Base-by-base conservation (phyloP, 2,888 invertebrate genomes). In the Prosapia bicincta region DNA sequence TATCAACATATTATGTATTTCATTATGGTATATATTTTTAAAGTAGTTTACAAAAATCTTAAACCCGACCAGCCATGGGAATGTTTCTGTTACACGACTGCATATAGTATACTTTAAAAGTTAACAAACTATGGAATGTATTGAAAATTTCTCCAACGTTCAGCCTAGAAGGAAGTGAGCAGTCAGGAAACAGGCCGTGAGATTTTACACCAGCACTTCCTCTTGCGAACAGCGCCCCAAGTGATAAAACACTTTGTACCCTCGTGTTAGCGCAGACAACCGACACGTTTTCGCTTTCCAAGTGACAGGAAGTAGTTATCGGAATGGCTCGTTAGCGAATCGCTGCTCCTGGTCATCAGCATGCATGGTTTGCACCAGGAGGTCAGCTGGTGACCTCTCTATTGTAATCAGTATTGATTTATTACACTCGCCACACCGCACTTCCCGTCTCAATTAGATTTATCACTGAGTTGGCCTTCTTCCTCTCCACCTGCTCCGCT, bases 371-470 rank as follows among this genome's bases (percentile, higher is more conserved):
- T 30, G 30, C n/a, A n/a, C n/a, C n/a, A 30, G 9, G 54, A 54
- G 54, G 54, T 54, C 54, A 54, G n/a, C 3, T 54, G 20, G 20
- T 54, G 54, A 54, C 54, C 54, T 54, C 54, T 54, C 54, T 54
- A 54, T 54, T 54, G 54, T 54, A 54, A 54, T 54, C 54, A 54
- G 54, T 54, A 54, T 54, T 54, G 54, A 54, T 54, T 54, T 54
- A 54, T 54, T 54, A 54, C 54, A 10, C 20, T 54, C 54, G n/a
- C 54, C 20, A 54, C 54, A 54, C 54, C 54, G 54, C 54, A 54
- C 20, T 54, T 54, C 54, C 54, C 54, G n/a, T 54, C 54, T 20
- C 54, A 54, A 54, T 54, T 54, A 54, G 54, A 54, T 54, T 54
- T 54, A 54, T 54, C 54, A 13, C 54, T 20, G 20, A 6, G 54